Percentiles rank a stretch among this genome's conserved stretches.
phyloP scores from a whole-genome alignment of 2,888 invertebrate species.

The Drosophila lacicola region DNA sequence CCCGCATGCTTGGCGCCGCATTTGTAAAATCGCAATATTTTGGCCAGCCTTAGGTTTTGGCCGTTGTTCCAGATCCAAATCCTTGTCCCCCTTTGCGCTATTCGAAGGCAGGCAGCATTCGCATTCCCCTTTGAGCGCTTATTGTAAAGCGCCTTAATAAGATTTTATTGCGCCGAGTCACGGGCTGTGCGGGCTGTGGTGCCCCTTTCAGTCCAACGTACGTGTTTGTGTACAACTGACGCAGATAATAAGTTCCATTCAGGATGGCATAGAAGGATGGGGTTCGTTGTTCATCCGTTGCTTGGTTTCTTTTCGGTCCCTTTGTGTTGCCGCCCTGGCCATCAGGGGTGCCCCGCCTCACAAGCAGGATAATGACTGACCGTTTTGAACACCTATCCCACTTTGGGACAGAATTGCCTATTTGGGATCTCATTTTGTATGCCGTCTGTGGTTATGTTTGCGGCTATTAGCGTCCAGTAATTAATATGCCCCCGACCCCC shows the following conservation, averaged over 20 bases:
- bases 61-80: conserved; percentile 8
- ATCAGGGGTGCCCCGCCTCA: conserved; percentile 14
- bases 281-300: conserved; percentile 26
- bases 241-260: conserved; percentile 76
- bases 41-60: conserved; percentile 19
- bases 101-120: conserved; percentile 3
- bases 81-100: conserved; percentile 10
- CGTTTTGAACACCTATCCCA: conserved; percentile 44
- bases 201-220: conserved; percentile 36
- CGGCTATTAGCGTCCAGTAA: conserved; percentile 58
- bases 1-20: conserved; percentile 36
- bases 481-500: conserved; percentile 43
- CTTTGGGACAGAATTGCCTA: conserved; percentile 36
- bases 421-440: conserved; percentile 35
- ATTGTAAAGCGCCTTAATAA: conserved; percentile 77
- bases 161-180: conserved; percentile 81
- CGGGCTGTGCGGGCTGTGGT: conserved; percentile 40
- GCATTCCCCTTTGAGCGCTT: conserved; percentile 58
- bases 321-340: conserved; percentile 14
- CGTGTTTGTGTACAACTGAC: conserved; percentile 73
- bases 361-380: conserved; percentile 47
- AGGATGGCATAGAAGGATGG: conserved; percentile 6
- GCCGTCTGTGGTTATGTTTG: conserved; percentile 51
- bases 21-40: conserved; percentile 45
- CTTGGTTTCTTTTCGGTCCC: conserved; percentile 17